phyloP scores from a whole-genome alignment of 1,140 invertebrate species.

The Leptinotarsa lineolata region DNA sequence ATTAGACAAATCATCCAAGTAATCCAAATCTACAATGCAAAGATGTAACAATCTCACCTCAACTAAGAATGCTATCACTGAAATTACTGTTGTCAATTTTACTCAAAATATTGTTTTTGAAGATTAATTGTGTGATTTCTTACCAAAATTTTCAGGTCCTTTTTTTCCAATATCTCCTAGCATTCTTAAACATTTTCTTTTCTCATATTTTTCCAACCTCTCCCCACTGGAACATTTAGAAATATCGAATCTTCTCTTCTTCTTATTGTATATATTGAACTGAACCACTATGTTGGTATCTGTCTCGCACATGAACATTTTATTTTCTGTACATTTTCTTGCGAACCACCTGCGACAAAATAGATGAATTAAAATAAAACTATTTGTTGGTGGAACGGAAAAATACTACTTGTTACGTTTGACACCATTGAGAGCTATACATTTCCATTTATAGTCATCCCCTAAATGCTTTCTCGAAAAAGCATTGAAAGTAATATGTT shows the following conservation, averaged over 20 bases:
- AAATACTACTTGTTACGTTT: constrained; percentile 33
- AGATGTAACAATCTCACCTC: no score
- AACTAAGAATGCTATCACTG: no score
- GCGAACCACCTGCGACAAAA: constrained; percentile 36
- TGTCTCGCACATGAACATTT: constrained; percentile 36
- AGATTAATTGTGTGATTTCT: background rate
- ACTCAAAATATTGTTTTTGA: no score
- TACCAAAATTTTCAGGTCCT: constrained; percentile 1
- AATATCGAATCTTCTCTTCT: constrained; percentile 19
- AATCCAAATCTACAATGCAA: no score
- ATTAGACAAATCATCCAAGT: no score
- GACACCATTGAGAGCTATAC: constrained; percentile 34
- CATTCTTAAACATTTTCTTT: constrained; percentile 13
- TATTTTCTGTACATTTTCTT: constrained; percentile 34
- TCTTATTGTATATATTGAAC: constrained; percentile 16
- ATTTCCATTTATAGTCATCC: constrained; percentile 35
- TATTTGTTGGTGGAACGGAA: background rate
- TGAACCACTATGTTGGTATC: constrained; percentile 11
- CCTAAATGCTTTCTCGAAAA: constrained; percentile 35
- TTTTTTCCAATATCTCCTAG: background rate
- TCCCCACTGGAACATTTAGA: constrained; percentile 11
- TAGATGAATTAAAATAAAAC: background rate
- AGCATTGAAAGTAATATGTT: constrained; percentile 45
- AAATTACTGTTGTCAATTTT: no score
- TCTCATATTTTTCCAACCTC: constrained; percentile 4